Conservation (phyloP, 2,888 invertebrate species). For the Diarsia mendica region DNA sequence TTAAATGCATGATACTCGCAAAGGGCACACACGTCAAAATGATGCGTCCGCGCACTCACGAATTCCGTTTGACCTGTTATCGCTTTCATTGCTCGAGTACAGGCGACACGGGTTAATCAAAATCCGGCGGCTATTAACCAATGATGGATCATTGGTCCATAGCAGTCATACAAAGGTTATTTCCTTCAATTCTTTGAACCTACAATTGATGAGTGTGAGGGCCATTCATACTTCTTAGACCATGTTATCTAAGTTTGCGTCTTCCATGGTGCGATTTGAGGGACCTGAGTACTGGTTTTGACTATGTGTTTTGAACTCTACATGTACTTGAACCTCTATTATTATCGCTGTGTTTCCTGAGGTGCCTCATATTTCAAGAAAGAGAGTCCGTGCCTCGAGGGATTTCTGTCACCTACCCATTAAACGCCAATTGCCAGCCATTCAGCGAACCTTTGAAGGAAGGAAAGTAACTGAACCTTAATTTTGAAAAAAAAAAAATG, state of each 20-base stretch:
- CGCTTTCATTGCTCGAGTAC: slow-evolving; percentile 60
- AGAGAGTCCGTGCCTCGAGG: background rate
- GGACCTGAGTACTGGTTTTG: background rate
- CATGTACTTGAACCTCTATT: background rate
- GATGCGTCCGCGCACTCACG: slow-evolving; percentile 64
- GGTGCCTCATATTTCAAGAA: too few relatives aligned
- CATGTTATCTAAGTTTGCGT: background rate
- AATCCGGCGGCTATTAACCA: slow-evolving; percentile 66
- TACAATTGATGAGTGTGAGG: background rate
- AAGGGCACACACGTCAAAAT: slow-evolving; percentile 47
- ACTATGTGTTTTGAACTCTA: background rate
- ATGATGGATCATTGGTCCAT: slow-evolving; percentile 70
- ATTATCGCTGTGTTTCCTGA: background rate
- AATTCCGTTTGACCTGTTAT: slow-evolving; percentile 72
- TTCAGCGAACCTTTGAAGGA: background rate
- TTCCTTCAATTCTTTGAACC: slow-evolving; percentile 53
- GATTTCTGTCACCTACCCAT: background rate
- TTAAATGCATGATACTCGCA: slow-evolving; percentile 31
- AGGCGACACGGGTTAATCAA: slow-evolving; percentile 65
- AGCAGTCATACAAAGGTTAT: slow-evolving; percentile 58
- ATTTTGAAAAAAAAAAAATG: background rate
- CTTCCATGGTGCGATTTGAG: background rate
- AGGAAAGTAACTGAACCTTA: background rate
- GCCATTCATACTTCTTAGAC: background rate
- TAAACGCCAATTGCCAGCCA: background rate